These are phyloP conservation scores for Polydrusus cervinus DNA, from an alignment of 2,888 invertebrate species.

Conservation along the genomic window DNA sequence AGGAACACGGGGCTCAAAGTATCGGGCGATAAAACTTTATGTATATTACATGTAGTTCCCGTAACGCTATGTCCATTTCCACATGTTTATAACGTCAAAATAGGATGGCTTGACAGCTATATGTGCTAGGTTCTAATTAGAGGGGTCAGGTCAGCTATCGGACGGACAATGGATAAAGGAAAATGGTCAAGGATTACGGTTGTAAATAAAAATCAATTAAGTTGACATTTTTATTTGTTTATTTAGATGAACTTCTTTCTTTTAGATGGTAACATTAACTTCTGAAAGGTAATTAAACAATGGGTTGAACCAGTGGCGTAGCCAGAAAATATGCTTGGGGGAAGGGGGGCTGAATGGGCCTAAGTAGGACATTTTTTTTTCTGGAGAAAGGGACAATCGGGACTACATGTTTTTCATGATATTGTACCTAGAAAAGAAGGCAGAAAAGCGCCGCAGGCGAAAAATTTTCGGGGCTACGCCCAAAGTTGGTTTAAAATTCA, in stretches of 20 bases:
- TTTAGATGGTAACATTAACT: too few relatives aligned
- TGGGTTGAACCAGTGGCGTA: too few relatives aligned
- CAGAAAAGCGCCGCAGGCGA: too few relatives aligned
- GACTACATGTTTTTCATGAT: too few relatives aligned
- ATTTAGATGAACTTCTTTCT: neutral
- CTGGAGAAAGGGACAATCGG: too few relatives aligned
- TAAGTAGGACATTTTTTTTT: too few relatives aligned
- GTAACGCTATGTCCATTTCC: slow-evolving; percentile 60
- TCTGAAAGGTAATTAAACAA: too few relatives aligned
- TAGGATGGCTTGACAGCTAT: slow-evolving; percentile 60
- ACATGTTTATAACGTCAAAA: slow-evolving; percentile 66
- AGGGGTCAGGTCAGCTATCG: slow-evolving; percentile 45
- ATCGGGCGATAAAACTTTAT: slow-evolving; percentile 70
- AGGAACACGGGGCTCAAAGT: slow-evolving; percentile 66
- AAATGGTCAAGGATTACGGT: slow-evolving; percentile 13
- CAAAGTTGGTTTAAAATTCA: too few relatives aligned
- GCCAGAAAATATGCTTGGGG: too few relatives aligned
- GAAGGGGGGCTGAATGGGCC: too few relatives aligned
- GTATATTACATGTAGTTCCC: slow-evolving; percentile 68
- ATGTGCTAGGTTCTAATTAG: slow-evolving; percentile 66
- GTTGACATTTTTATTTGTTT: slow-evolving; percentile 14
- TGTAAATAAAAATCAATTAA: slow-evolving; percentile 20
- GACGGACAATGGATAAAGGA: slow-evolving; percentile 25
- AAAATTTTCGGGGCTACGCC: too few relatives aligned
- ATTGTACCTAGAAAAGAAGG: too few relatives aligned